These are phyloP conservation scores for Mesorhabditis belari DNA, from an alignment of 2,888 invertebrate species.

Conservation along the genomic window DNA sequence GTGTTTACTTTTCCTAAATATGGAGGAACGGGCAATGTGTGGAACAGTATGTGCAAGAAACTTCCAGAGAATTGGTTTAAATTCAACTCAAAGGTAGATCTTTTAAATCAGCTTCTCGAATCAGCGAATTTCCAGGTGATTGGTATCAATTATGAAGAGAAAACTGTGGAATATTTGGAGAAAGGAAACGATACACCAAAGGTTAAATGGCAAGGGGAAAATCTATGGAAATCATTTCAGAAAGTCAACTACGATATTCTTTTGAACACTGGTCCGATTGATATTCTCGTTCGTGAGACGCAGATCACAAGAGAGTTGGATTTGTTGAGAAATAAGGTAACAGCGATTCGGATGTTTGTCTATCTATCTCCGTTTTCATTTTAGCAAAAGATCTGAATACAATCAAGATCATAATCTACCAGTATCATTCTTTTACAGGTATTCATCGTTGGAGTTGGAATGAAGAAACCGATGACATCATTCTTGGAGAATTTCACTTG, in stretches of 20 bases:
- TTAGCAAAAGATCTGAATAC: too few species aligned
- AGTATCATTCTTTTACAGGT: slow-evolving; percentile 18
- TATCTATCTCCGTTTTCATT: too few species aligned
- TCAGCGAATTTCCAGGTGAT: slow-evolving; percentile 19
- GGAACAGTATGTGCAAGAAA: slow-evolving; percentile 47
- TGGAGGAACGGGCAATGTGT: slow-evolving; percentile 53
- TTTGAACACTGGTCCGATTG: slow-evolving; percentile 47
- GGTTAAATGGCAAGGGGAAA: slow-evolving; percentile 4
- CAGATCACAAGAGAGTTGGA: slow-evolving; percentile 38
- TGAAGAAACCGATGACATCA: slow-evolving; percentile 45
- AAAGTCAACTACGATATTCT: slow-evolving; percentile 41
- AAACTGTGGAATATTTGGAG: slow-evolving; percentile 27
- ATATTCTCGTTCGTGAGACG: slow-evolving; percentile 43
- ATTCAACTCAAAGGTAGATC: slow-evolving; percentile 34
- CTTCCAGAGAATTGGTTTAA: slow-evolving; percentile 46
- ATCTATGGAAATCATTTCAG: slow-evolving; percentile 4
- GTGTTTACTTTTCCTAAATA: slow-evolving; percentile 50
- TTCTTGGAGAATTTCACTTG: slow-evolving; percentile 48
- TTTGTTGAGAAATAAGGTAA: slow-evolving; percentile 44
- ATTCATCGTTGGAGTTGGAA: slow-evolving; percentile 49
- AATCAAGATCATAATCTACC: not conserved
- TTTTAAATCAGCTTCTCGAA: too few species aligned
- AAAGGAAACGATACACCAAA: slow-evolving; percentile 16
- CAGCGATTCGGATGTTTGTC: too few species aligned
- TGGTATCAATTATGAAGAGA: slow-evolving; percentile 27